These are phyloP conservation scores for Gila orcuttii DNA, from an alignment of 2,113 vertebrate species.

Conservation along the genomic window DNA sequence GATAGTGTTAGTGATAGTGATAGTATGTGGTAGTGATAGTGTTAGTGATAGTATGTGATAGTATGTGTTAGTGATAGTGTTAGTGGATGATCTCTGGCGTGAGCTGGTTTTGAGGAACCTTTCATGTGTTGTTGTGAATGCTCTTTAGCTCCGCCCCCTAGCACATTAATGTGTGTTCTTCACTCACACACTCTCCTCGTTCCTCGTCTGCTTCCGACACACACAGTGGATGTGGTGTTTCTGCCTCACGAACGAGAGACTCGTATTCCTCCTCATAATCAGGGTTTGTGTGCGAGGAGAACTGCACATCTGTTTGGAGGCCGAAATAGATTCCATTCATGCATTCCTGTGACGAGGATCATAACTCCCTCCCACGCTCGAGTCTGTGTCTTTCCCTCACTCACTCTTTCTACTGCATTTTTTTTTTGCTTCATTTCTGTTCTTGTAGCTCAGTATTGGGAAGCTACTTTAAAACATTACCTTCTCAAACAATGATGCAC, in stretches of 20 bases:
- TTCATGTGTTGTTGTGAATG: conserved; percentile 7
- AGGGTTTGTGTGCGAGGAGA: conserved; percentile 57
- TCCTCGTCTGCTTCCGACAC: conserved; percentile 10
- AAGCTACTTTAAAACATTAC: not conserved
- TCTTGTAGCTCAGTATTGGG: not conserved
- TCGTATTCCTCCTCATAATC: conserved; percentile 52
- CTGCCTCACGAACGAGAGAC: not conserved
- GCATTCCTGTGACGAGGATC: conserved; percentile 49
- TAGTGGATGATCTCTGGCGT: not conserved
- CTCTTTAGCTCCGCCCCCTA: not conserved
- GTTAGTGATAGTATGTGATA: too few relatives aligned
- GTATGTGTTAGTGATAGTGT: too few relatives aligned
- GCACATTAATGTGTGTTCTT: conserved; percentile 4
- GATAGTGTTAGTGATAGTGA: too few relatives aligned
- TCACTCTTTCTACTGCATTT: not conserved
- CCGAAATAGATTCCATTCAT: conserved; percentile 60
- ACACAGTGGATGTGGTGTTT: conserved; percentile 51
- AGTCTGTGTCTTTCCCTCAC: not conserved
- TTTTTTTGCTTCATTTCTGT: too few relatives aligned
- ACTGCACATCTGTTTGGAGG: conserved; percentile 57
- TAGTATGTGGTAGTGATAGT: too few relatives aligned
- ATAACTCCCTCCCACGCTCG: conserved; percentile 36
- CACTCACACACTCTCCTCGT: not conserved
- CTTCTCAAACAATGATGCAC: not conserved
- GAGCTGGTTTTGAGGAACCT: not conserved